phyloP scores from a whole-genome alignment of 2,113 vertebrate genomes.

The Galeopterus variegatus region DNA sequence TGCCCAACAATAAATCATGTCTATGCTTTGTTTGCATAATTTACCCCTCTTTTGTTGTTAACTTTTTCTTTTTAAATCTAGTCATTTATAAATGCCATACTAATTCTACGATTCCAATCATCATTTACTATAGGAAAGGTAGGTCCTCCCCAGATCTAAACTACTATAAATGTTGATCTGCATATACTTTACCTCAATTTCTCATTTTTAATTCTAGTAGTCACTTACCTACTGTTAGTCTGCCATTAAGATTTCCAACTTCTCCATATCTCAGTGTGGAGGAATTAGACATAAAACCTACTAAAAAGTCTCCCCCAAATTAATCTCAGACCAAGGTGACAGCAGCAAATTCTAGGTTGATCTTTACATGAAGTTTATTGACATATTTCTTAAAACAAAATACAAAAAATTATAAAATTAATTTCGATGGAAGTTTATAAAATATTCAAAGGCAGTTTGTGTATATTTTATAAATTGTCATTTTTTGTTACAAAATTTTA shows the following conservation, averaged over 20 bases:
- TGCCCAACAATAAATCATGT: not conserved
- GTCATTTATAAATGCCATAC: not conserved
- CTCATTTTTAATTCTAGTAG: not conserved
- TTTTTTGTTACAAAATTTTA: not conserved
- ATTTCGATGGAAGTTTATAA: not conserved
- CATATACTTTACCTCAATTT: not conserved
- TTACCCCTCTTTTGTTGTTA: not conserved
- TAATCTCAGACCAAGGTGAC: not conserved
- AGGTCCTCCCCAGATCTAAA: not conserved
- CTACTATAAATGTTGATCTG: not conserved
- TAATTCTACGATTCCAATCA: not conserved
- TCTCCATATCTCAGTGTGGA: not conserved
- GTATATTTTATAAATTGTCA: not conserved
- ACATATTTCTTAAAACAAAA: not conserved
- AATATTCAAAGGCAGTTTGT: not conserved
- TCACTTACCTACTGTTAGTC: not conserved
- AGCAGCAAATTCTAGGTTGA: not conserved
- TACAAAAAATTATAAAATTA: not conserved
- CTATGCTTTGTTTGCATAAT: not conserved
- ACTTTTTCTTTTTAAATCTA: not conserved
- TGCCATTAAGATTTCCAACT: not conserved
- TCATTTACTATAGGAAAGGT: not conserved
- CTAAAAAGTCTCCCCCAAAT: not conserved
- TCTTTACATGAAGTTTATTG: not conserved
- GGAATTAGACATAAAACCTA: not conserved